A percentile compares a stretch with the other conserved stretches of the same genome.
phyloP scores from a whole-genome alignment of 2,888 invertebrate genomes.

The Petrolisthes manimaculis region DNA sequence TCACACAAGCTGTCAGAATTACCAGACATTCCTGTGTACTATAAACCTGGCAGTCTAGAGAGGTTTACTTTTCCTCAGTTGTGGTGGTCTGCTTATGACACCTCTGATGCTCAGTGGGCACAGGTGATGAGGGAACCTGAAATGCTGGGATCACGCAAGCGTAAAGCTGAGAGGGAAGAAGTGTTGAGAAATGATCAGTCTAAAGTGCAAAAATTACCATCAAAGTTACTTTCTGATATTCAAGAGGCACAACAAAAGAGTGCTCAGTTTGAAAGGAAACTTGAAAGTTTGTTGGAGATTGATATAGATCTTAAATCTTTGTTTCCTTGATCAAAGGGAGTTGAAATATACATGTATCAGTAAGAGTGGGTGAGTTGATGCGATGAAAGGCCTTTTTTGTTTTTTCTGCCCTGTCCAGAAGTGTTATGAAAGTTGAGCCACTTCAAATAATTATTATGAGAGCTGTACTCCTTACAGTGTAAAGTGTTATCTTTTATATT shows the following conservation, averaged over 20 bases:
- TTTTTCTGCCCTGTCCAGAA: no score
- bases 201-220: not conserved
- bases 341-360: not conserved
- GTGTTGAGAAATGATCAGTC: not conserved
- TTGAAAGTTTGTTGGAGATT: constrained; percentile 21
- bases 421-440: no score
- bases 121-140: not conserved
- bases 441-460: no score
- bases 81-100: constrained; percentile 39
- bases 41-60: constrained; percentile 26
- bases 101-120: constrained; percentile 5
- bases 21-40: constrained; percentile 21
- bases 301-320: constrained; percentile 24
- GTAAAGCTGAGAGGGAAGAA: constrained; percentile 38
- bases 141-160: constrained; percentile 24
- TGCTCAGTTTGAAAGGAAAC: constrained; percentile 35
- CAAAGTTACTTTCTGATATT: constrained; percentile 27
- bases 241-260: constrained; percentile 17
- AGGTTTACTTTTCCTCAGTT: constrained; percentile 23
- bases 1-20: constrained; percentile 25
- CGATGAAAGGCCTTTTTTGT: no score
- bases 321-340: not conserved
- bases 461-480: no score
- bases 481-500: no score
- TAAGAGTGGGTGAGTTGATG: not conserved